Percentiles rank a stretch among this genome's conserved stretches.
Evolutionary conservation across 2,797 vertebrate genomes (phyloP).

Genomic region (Catamblyrhynchus diadema): DNA sequence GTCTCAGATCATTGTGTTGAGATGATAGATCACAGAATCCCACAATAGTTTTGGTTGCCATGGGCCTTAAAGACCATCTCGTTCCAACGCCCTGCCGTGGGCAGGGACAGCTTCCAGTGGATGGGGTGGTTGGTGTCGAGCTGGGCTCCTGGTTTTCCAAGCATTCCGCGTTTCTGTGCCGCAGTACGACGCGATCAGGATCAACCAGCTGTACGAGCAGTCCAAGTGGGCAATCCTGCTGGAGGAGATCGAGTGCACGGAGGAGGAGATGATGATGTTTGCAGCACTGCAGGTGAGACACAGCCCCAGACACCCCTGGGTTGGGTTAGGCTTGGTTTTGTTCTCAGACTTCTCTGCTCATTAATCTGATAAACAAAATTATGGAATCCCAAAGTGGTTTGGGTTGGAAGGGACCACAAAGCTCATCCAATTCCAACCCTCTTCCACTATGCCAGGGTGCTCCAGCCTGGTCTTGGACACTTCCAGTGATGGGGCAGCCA

Average conservation of each 20-base stretch:
- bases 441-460: neutral
- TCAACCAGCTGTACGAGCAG: constrained; percentile 98
- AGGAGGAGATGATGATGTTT: constrained; percentile 99
- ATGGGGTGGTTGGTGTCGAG: accelerated
- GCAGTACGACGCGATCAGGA: constrained; percentile 97
- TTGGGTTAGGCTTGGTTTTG: neutral
- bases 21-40: neutral
- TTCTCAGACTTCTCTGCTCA: neutral
- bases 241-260: constrained; percentile 98
- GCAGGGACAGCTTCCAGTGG: neutral
- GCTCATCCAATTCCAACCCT: neutral
- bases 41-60: neutral
- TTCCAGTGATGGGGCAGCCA: neutral
- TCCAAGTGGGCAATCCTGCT: constrained; percentile 97
- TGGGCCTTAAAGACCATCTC: neutral
- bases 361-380: accelerated
- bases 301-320: accelerated
- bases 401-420: neutral
- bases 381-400: neutral
- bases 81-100: accelerated
- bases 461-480: neutral
- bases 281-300: constrained; percentile 92
- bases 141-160: neutral
- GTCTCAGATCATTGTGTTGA: accelerated
- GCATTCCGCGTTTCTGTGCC: neutral